Evolutionary conservation across 30 jellyfish, hydroid and myxozoan genomes (phyloP), one percentile per base, ranked within the genome.

Genomic region (Cassiopea xamachana): DNA sequence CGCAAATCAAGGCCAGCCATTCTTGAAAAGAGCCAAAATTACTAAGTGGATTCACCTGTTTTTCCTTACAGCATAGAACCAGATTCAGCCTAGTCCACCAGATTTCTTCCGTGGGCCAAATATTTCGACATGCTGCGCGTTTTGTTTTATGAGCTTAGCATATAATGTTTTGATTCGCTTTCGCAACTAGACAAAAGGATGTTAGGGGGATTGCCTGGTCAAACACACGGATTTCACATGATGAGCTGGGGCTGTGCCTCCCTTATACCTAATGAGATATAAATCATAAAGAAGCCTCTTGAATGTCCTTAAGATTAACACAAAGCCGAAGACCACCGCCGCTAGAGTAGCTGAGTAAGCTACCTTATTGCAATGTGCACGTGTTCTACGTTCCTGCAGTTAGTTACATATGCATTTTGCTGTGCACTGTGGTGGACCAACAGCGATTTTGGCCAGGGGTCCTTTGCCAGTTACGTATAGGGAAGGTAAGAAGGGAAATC

Each of bases 191-290:
- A 84, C 92, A 84, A 82, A 84, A 50, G 77, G 73, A 84, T 51
- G 83, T 48, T 17, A 46, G 92, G 85, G 48, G 80, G 80, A 84
- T 59, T 71, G 84, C 85, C 76, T 60, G 77, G 85, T 74, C 88
- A 78, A 86, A 67, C 88, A 74, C 81, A 60, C 48, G 88, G 87
- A 64, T 74, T 83, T 83, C 84, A 48, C 84, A 69, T 60, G 91
- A 71, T 72, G 73, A 83, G 81, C 86, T 27, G 72, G 87, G 92
- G 80, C 88, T 13, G 79, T 86, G 77, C 93, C 88, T 73, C 18
- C 58, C 83, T 60, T 10, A 61, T 86, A 71, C 47, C 87, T 86
- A 74, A 78, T 48, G 58, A 71, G 50, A 71, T 71, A 71, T 71
- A 18, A 71, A 71, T 71, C 80, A 71, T 18, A 71, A 7, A 18